Percentiles rank a stretch among this genome's conserved stretches.
phyloP scores from a whole-genome alignment of 2,113 vertebrate species.

The Tragulus kanchil region DNA sequence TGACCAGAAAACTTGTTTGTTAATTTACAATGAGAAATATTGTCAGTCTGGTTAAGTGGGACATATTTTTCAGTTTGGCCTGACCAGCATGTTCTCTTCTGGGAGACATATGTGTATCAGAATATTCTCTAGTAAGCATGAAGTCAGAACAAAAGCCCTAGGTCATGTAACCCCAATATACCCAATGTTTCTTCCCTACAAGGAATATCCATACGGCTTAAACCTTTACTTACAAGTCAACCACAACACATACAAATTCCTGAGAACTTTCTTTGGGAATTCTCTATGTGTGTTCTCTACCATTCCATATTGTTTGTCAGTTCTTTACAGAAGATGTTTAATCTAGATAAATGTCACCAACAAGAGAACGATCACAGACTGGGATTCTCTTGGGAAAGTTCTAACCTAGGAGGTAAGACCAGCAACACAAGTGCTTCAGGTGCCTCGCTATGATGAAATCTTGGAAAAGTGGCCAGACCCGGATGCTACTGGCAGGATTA shows the following conservation, averaged over 20 bases:
- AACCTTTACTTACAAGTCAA: too few species aligned
- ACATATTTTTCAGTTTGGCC: not conserved
- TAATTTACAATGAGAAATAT: conserved; percentile 27
- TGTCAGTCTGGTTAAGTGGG: not conserved
- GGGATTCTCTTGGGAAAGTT: not conserved
- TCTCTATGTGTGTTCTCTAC: not conserved
- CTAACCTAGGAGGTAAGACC: not conserved
- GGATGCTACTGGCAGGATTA: not conserved
- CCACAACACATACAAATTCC: too few species aligned
- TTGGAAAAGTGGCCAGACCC: not conserved
- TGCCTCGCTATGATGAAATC: not conserved
- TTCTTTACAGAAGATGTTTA: not conserved
- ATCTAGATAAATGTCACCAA: not conserved
- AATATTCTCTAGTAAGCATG: not conserved
- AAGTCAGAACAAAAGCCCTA: not conserved
- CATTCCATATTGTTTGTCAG: not conserved
- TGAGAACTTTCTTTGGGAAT: not conserved
- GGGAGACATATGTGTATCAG: not conserved
- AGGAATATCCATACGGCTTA: not conserved
- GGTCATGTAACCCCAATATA: not conserved
- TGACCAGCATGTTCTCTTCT: not conserved
- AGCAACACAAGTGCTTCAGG: not conserved
- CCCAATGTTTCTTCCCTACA: not conserved
- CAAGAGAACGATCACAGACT: not conserved
- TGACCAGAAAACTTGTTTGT: not conserved